Conservation (phyloP, 2,113 vertebrate genomes). For the Phalacrocorax carbo region DNA sequence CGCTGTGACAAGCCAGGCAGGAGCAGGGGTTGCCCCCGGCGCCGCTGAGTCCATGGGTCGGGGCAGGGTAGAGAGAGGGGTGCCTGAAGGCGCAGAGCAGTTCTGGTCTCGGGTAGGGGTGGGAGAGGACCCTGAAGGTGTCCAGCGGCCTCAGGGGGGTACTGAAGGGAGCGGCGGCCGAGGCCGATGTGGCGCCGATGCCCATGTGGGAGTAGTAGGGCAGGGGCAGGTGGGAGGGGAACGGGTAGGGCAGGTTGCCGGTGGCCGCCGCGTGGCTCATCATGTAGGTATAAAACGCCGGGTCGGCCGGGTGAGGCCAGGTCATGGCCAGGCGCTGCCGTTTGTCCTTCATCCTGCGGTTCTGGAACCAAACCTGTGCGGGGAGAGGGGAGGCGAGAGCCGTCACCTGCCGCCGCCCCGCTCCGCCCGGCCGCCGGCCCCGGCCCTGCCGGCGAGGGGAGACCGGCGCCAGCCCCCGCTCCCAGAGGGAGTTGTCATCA, state of each 20-base stretch:
- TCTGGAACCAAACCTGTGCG: conserved; percentile 99
- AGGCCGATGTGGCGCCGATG: conserved; percentile 82
- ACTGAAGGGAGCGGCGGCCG: conserved; percentile 83
- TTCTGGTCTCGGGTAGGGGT: conserved; percentile 94
- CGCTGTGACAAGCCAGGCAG: conserved; percentile 91
- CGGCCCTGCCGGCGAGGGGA: background rate
- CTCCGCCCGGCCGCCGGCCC: background rate
- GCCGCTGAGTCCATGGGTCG: conserved; percentile 85
- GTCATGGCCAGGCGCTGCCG: conserved; percentile 96
- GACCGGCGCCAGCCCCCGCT: background rate
- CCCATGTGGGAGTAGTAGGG: conserved; percentile 96
- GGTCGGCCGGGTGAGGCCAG: conserved; percentile 96
- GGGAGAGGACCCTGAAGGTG: conserved; percentile 92
- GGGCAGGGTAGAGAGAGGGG: conserved; percentile 88
- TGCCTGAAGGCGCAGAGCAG: conserved; percentile 96
- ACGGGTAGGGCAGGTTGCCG: conserved; percentile 93
- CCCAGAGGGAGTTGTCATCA: background rate
- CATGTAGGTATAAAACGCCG: conserved; percentile 99
- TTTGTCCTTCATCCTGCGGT: conserved; percentile 99
- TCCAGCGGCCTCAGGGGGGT: conserved; percentile 91
- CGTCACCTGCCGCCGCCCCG: background rate
- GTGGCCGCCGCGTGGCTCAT: conserved; percentile 98
- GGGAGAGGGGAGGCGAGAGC: background rate
- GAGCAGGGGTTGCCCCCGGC: conserved; percentile 88
- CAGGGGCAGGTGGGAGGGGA: conserved; percentile 93